Conservation (phyloP, 2,113 vertebrate species). For the Amphilophus citrinellus region DNA sequence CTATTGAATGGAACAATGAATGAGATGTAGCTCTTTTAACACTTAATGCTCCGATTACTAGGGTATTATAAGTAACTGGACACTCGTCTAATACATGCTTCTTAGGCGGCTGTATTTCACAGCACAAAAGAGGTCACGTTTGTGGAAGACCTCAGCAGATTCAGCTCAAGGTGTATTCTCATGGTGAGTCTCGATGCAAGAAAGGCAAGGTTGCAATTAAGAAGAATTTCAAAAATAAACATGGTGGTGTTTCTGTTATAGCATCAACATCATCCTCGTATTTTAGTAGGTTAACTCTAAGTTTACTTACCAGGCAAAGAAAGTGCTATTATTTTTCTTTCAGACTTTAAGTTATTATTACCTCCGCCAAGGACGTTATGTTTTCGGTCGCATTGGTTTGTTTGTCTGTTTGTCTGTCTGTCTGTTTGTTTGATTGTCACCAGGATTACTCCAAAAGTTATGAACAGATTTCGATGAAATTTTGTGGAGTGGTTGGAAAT, state of each 20-base stretch:
- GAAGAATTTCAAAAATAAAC: not conserved
- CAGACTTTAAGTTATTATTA: too few species aligned
- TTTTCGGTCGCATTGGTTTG: too few species aligned
- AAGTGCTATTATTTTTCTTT: too few species aligned
- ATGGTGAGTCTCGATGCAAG: not conserved
- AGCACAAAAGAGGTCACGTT: not conserved
- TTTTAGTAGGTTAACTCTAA: not conserved
- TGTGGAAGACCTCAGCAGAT: not conserved
- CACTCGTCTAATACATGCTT: not conserved
- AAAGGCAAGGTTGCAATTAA: not conserved
- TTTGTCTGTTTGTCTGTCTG: too few species aligned
- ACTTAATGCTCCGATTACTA: not conserved
- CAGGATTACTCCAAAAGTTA: too few species aligned
- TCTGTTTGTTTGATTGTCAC: too few species aligned
- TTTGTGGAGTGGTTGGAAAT: too few species aligned
- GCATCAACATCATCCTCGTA: not conserved
- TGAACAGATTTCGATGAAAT: too few species aligned
- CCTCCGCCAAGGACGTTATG: too few species aligned
- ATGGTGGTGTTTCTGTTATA: not conserved
- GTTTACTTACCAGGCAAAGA: not conserved
- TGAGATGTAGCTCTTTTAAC: not conserved
- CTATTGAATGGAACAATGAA: not conserved
- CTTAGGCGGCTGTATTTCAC: not conserved
- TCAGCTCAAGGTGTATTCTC: not conserved
- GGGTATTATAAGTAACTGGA: not conserved